A percentile compares a stretch with the other conserved stretches of the same genome.
These are phyloP conservation scores for Microtus oregoni DNA, from an alignment of 2,113 vertebrate species.

Conservation along the genomic window DNA sequence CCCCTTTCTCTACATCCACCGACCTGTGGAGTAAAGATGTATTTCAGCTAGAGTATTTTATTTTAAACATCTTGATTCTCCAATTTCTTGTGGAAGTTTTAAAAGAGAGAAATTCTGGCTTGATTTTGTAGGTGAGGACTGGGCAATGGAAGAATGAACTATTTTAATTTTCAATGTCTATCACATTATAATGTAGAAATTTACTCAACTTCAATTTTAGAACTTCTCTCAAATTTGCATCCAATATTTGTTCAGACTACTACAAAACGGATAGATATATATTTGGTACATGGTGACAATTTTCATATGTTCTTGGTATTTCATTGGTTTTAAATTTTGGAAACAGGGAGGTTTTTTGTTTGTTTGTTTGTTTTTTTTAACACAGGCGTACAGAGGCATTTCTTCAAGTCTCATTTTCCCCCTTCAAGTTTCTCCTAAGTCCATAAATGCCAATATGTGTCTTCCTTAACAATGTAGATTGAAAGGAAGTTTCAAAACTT, in stretches of 20 bases:
- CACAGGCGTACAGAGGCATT: not conserved
- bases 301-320: not conserved
- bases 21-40: not conserved
- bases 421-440: not conserved
- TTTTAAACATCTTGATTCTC: not conserved
- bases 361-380: not conserved
- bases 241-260: not conserved
- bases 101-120: not conserved
- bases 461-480: not conserved
- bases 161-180: not conserved
- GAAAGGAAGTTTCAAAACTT: not conserved
- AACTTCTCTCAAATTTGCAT: not conserved
- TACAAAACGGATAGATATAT: not conserved
- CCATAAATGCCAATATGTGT: not conserved
- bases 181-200: not conserved
- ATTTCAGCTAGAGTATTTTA: not conserved
- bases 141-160: not conserved
- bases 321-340: not conserved
- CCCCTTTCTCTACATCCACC: not conserved
- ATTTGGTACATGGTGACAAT: not conserved
- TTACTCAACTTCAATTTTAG: not conserved
- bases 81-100: conserved; percentile 26
- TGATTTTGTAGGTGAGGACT: not conserved
- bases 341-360: not conserved
- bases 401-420: not conserved